phyloP scores from a whole-genome alignment of 2,797 vertebrate species.

The Decapterus maruadsi region DNA sequence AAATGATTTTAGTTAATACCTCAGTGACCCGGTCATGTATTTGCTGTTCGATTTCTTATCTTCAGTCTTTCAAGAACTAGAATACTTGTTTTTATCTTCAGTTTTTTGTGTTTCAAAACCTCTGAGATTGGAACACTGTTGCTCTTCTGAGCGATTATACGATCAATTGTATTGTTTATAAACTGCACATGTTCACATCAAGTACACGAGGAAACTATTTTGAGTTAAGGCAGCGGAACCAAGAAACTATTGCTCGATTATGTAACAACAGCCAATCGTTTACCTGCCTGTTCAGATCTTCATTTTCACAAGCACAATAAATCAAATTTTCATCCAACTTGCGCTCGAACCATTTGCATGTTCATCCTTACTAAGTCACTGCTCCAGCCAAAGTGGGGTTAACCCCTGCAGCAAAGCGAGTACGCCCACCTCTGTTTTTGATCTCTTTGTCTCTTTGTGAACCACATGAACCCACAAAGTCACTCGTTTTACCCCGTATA shows the following conservation, averaged over 20 bases:
- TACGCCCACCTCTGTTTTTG: background rate
- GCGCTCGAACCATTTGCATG: background rate
- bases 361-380: background rate
- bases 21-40: conserved; percentile 3
- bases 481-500: background rate
- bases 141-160: background rate
- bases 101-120: conserved; percentile 35
- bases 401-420: background rate
- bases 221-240: conserved; percentile 13
- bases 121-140: conserved; percentile 12
- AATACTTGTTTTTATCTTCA: conserved; percentile 36
- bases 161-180: conserved; percentile 31
- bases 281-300: conserved; percentile 36
- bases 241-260: conserved; percentile 20
- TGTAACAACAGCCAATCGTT: conserved; percentile 13
- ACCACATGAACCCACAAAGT: background rate
- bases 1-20: conserved; percentile 46
- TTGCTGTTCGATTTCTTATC: conserved; percentile 23
- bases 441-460: conserved; percentile 1
- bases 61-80: conserved; percentile 8
- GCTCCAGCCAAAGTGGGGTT: background rate
- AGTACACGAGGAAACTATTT: conserved; percentile 18
- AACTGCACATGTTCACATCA: conserved; percentile 20
- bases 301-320: conserved; percentile 68
- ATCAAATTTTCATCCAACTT: conserved; percentile 43